A percentile compares a stretch with the other conserved stretches of the same genome.
Conservation (phyloP, 2,113 vertebrate genomes). For the Phocoena phocoena region DNA sequence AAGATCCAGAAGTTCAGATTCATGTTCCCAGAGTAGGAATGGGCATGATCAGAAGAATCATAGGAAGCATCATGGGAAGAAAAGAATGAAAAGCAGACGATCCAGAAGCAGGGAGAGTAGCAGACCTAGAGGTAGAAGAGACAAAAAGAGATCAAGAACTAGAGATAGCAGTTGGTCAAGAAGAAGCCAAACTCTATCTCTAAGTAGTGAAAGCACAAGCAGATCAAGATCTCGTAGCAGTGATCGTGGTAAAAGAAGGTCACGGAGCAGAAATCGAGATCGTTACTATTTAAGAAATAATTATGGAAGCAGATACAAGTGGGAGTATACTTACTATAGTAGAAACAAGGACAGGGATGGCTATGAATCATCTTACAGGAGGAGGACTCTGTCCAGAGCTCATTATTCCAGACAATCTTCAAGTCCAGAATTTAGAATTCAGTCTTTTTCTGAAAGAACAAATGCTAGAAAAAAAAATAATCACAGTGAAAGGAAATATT, state of each 20-base stretch:
- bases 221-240: conserved; percentile 85
- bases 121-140: conserved; percentile 79
- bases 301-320: conserved; percentile 82
- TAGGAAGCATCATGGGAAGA: conserved; percentile 79
- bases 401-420: conserved; percentile 84
- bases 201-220: conserved; percentile 83
- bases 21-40: conserved; percentile 76
- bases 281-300: conserved; percentile 81
- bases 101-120: conserved; percentile 86
- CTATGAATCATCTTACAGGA: conserved; percentile 83
- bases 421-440: conserved; percentile 82
- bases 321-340: conserved; percentile 86
- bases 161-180: conserved; percentile 80
- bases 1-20: conserved; percentile 82
- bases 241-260: conserved; percentile 81
- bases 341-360: conserved; percentile 81
- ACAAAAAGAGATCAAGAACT: conserved; percentile 82
- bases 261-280: conserved; percentile 84
- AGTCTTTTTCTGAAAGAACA: conserved; percentile 83
- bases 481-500: conserved; percentile 83
- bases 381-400: conserved; percentile 76
- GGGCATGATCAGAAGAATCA: conserved; percentile 72
- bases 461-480: conserved; percentile 83
- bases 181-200: conserved; percentile 83
- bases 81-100: conserved; percentile 75